Conservation (phyloP, 2,113 vertebrate species). For the Nothocercus julius region DNA sequence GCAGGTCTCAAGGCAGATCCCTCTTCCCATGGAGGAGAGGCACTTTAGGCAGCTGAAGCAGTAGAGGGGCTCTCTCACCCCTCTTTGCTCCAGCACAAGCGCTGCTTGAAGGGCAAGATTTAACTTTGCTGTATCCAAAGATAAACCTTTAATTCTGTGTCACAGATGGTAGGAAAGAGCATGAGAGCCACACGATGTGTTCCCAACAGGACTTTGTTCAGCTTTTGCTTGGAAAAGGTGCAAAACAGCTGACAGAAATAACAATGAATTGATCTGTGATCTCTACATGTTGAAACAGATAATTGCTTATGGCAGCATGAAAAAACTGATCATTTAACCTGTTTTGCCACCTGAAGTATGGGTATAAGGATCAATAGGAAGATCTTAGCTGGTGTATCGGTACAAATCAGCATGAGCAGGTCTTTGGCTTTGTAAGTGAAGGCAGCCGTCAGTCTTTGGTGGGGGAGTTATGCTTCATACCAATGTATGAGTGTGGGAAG, state of each 20-base stretch:
- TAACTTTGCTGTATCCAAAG: not conserved
- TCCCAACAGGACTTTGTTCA: not conserved
- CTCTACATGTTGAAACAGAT: not conserved
- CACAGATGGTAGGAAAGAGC: not conserved
- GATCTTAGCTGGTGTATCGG: not conserved
- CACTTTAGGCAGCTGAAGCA: not conserved
- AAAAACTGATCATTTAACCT: not conserved
- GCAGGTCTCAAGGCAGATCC: not conserved
- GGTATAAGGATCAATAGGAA: conserved; percentile 21
- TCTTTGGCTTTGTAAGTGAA: conserved; percentile 23
- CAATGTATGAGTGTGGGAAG: conserved; percentile 37
- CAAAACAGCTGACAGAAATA: not conserved
- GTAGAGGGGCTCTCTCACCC: not conserved
- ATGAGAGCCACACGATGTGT: not conserved
- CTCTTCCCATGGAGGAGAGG: not conserved
- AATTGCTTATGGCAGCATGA: not conserved
- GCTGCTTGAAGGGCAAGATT: not conserved
- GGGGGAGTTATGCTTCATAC: conserved; percentile 39
- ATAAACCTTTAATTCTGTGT: not conserved
- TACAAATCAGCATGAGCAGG: conserved; percentile 15
- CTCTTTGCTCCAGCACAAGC: not conserved
- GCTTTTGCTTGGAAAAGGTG: not conserved
- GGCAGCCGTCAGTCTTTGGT: conserved; percentile 49
- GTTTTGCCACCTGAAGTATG: not conserved
- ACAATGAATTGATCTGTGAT: not conserved